phyloP scores from a whole-genome alignment of 2,888 invertebrate genomes.

The Orthonychiurus folsomi region DNA sequence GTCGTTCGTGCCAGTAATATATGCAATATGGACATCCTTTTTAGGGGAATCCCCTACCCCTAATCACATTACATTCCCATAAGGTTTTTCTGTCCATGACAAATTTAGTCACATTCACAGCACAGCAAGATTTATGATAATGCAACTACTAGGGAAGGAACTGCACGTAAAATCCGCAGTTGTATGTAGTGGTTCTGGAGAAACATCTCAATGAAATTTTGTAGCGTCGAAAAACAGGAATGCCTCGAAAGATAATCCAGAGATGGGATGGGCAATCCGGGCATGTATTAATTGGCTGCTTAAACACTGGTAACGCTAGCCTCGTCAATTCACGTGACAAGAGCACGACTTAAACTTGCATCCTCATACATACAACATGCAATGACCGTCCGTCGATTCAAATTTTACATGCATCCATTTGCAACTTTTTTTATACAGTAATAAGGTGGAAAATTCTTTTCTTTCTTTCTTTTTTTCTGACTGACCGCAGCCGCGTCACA shows the following conservation, averaged over 20 bases:
- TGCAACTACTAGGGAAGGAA: neutral
- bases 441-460: neutral
- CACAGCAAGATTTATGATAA: neutral
- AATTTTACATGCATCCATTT: neutral
- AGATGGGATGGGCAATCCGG: neutral
- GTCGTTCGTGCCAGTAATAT: neutral
- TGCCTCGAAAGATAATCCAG: too few species aligned
- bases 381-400: too few species aligned
- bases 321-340: too few species aligned
- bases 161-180: too few species aligned
- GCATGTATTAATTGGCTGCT: neutral
- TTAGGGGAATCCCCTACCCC: neutral
- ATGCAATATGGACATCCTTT: neutral
- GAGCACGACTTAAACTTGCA: too few species aligned
- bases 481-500: neutral
- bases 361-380: too few species aligned
- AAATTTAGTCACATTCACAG: neutral
- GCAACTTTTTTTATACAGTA: neutral
- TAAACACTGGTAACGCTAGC: too few species aligned
- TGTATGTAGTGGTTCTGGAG: too few species aligned
- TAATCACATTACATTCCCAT: neutral
- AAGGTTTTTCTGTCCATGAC: neutral
- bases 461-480: neutral
- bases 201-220: too few species aligned
- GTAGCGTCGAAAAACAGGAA: too few species aligned